These are phyloP conservation scores for Drosophila serrata DNA, from an alignment of 1,140 invertebrate genomes.

Conservation along the genomic window DNA sequence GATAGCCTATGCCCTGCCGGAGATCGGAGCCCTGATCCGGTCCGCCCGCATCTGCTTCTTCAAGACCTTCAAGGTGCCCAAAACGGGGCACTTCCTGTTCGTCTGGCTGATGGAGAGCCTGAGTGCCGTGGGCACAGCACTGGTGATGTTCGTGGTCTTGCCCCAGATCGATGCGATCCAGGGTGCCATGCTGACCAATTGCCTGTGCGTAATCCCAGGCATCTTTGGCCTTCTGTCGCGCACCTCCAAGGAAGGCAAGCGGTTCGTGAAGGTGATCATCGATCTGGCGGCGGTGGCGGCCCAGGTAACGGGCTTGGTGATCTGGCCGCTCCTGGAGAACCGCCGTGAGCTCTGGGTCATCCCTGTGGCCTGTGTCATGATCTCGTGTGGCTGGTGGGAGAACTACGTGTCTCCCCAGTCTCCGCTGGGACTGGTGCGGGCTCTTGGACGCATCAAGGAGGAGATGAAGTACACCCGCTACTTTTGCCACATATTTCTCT, in stretches of 20 bases:
- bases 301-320: constrained; percentile 94
- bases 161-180: constrained; percentile 96
- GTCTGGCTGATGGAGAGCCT: constrained; percentile 94
- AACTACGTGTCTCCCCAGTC: constrained; percentile 96
- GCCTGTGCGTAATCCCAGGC: constrained; percentile 94
- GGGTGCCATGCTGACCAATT: constrained; percentile 97
- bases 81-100: constrained; percentile 82
- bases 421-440: constrained; percentile 92
- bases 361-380: constrained; percentile 92
- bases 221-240: constrained; percentile 91
- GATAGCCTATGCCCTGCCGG: constrained; percentile 94
- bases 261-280: constrained; percentile 92
- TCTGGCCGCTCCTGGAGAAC: constrained; percentile 94
- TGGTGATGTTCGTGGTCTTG: constrained; percentile 94
- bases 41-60: constrained; percentile 95
- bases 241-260: constrained; percentile 92
- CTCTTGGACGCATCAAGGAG: constrained; percentile 93
- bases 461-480: constrained; percentile 93
- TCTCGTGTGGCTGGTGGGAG: constrained; percentile 98
- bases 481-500: constrained; percentile 95
- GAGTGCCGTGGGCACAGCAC: constrained; percentile 93
- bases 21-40: constrained; percentile 94
- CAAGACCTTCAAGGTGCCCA: constrained; percentile 89
- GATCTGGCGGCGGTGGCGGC: constrained; percentile 93
- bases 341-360: constrained; percentile 92